Percentiles rank a stretch among this genome's conserved stretches.
These are phyloP conservation scores for Balanococcus diminutus DNA, from an alignment of 2,888 invertebrate genomes.

Conservation along the genomic window DNA sequence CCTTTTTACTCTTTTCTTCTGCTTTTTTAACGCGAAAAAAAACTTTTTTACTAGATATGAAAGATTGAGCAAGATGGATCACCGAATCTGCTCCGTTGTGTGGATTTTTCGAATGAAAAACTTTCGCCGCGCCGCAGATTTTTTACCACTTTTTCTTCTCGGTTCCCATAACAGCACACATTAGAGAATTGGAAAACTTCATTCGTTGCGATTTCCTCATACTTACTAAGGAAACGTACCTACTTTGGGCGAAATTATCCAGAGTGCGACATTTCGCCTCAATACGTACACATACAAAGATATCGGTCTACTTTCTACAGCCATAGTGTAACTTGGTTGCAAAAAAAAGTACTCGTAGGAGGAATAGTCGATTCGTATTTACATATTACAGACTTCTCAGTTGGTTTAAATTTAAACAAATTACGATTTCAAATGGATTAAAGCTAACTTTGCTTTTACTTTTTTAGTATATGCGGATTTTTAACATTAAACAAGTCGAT, in stretches of 20 bases:
- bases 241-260: constrained; percentile 3
- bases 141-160: not conserved
- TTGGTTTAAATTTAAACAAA: not conserved
- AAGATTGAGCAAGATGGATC: constrained; percentile 36
- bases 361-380: not conserved
- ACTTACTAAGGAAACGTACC: not conserved
- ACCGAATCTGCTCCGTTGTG: not conserved
- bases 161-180: not conserved
- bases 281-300: not conserved
- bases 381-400: not conserved
- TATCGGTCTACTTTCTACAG: not conserved
- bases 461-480: no score
- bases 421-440: not conserved
- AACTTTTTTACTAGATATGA: constrained; percentile 22
- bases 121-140: not conserved
- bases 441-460: not conserved
- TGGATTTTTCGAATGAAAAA: constrained; percentile 7
- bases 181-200: constrained; percentile 43
- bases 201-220: not conserved
- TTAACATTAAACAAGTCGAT: no score
- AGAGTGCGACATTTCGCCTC: not conserved
- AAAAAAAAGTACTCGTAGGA: not conserved
- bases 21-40: not conserved
- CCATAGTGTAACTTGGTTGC: not conserved
- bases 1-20: not conserved